Conservation (phyloP, 2,797 vertebrate species). For the Chrysocyon brachyurus region DNA sequence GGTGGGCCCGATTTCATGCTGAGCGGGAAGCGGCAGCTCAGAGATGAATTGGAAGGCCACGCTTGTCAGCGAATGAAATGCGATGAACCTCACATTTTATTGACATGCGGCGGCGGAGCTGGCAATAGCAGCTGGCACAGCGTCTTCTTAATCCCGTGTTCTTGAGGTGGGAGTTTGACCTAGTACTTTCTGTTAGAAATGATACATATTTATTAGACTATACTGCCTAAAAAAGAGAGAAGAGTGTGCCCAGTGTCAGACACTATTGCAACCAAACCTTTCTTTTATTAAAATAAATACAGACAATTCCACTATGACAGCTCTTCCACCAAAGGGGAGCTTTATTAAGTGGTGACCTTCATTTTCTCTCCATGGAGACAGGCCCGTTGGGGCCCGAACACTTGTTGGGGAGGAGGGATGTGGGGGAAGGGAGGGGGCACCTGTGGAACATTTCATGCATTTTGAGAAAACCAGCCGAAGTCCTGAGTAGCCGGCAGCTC, state of each 20-base stretch:
- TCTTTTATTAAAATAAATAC: slow-evolving; percentile 79
- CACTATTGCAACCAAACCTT: slow-evolving; percentile 55
- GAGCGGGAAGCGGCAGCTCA: slow-evolving; percentile 46
- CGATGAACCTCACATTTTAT: slow-evolving; percentile 81
- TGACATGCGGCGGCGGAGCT: slow-evolving; percentile 10
- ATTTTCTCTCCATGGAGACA: slow-evolving; percentile 38
- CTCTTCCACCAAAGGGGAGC: not conserved
- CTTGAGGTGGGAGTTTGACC: slow-evolving; percentile 82
- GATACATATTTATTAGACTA: slow-evolving; percentile 85
- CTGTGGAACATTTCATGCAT: slow-evolving; percentile 60
- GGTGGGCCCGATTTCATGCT: slow-evolving; percentile 85
- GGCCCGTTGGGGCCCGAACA: not conserved
- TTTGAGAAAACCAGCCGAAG: slow-evolving; percentile 59
- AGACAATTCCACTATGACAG: not conserved
- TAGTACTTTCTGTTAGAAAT: slow-evolving; percentile 65
- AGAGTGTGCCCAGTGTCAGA: slow-evolving; percentile 58
- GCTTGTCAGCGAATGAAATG: slow-evolving; percentile 87
- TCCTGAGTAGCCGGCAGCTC: slow-evolving; percentile 2
- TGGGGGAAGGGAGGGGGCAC: not conserved
- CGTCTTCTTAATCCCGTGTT: slow-evolving; percentile 71
- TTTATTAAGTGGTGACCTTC: slow-evolving; percentile 8
- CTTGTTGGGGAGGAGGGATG: slow-evolving; percentile 20
- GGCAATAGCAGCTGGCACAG: slow-evolving; percentile 64
- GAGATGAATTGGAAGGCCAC: slow-evolving; percentile 82
- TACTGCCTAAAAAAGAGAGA: slow-evolving; percentile 58